These are phyloP conservation scores for Syritta pipiens DNA, from an alignment of 2,888 invertebrate species.

Conservation along the genomic window DNA sequence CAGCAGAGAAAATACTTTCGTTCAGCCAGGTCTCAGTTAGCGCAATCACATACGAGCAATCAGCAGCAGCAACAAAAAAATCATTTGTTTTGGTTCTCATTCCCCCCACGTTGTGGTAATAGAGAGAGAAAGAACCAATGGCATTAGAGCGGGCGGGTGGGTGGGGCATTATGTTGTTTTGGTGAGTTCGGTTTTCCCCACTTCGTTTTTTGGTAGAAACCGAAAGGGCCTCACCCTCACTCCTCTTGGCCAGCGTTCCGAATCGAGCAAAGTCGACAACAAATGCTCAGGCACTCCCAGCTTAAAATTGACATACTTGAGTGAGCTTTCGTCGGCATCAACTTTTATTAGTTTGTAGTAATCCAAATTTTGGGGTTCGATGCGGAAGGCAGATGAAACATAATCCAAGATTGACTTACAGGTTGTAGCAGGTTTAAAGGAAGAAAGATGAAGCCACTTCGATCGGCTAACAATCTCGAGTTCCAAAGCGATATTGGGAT, in stretches of 20 bases:
- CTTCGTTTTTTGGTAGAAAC: not conserved
- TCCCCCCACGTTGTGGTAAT: conserved; percentile 4
- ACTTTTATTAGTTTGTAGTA: not conserved
- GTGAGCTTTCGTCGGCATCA: not conserved
- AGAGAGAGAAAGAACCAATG: not conserved
- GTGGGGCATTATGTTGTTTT: not conserved
- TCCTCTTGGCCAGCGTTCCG: not conserved
- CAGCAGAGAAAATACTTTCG: not conserved
- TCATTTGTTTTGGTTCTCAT: conserved; percentile 8
- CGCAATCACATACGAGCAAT: not conserved
- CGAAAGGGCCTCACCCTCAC: not conserved
- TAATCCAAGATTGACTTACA: not conserved
- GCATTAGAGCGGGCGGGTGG: not conserved
- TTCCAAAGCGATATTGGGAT: not conserved
- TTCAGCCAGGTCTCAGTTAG: not conserved
- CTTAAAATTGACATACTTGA: conserved; percentile 1
- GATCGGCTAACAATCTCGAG: not conserved
- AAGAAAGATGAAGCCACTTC: conserved; percentile 9
- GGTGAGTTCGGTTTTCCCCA: not conserved
- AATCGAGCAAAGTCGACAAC: not conserved
- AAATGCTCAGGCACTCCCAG: conserved; percentile 4
- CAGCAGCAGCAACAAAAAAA: conserved; percentile 1
- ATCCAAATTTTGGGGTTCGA: not conserved
- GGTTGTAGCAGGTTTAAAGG: conserved; percentile 1
- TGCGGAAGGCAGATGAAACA: not conserved